These are phyloP conservation scores for Clarias pachynema DNA, from an alignment of 2,797 vertebrate species.

Conservation along the genomic window DNA sequence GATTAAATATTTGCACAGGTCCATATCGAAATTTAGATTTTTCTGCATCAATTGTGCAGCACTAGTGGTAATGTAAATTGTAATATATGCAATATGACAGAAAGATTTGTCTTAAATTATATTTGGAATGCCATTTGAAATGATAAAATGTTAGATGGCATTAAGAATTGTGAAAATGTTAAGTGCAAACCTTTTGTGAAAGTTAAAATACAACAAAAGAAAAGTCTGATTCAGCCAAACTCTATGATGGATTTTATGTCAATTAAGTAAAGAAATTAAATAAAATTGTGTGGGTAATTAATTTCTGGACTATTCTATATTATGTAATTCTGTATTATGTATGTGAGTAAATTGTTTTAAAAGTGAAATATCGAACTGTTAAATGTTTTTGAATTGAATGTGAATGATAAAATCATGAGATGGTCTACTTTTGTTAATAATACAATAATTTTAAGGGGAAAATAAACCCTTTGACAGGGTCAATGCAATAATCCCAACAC, in stretches of 20 bases:
- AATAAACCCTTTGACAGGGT: not conserved
- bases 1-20: too few species aligned
- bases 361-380: not conserved
- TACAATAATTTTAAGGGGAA: not conserved
- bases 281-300: not conserved
- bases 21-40: too few species aligned
- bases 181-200: not conserved
- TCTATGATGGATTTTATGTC: not conserved
- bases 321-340: too few species aligned
- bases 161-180: not conserved
- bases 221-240: not conserved
- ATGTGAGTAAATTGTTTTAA: not conserved
- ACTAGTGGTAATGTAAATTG: not conserved
- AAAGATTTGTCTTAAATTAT: not conserved
- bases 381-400: not conserved
- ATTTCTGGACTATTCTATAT: too few species aligned
- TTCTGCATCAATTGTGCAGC: too few species aligned
- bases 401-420: not conserved
- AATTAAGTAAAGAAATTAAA: not conserved
- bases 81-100: not conserved
- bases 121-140: not conserved
- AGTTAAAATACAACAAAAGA: not conserved
- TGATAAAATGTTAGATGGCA: not conserved
- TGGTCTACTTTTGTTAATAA: not conserved
- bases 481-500: not conserved